Base-by-base conservation (phyloP, 1,140 invertebrate genomes). In the Gryon sp. region DNA sequence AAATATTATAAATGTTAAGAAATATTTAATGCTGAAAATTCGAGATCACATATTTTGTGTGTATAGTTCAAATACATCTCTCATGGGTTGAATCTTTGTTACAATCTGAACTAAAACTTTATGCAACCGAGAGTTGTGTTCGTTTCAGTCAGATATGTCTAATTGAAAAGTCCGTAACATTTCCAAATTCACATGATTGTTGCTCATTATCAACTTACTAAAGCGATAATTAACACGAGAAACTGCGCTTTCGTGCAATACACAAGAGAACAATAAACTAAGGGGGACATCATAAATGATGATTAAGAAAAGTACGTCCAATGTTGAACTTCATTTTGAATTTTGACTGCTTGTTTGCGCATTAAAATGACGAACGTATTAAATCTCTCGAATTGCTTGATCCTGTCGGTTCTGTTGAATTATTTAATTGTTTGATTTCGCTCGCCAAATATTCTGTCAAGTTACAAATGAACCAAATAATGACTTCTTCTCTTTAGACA, bases 161-260 rank as follows among this genome's bases (percentile, higher is more conserved):
- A 60, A 60, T 46, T 32, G 26, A 45, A 60, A 60, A 46, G 28
- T 19, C 43, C 8, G 19, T 30, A 38, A 48, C 28, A 48, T 48
- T 57, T 41, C 36, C 36, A 16, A 57, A 57, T 41, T n/a, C 11
- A 16, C 24, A 16, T 19, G 24, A 57, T 43, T 57, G 22, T 18
- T 32, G 57, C 32, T 62, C 57, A 62, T 62, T 62, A 48, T 62
- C 57, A 62, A 62, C 43, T 62, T 62, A 7, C 2, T 19, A 14
- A 7, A 15, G 12, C 11, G 43, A 62, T 62, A 62, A 62, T 62
- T 62, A 62, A 62, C 32, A 20, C 19, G 57, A 11, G 57, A 43
- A 14, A 32, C 11, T 6, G 24, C 41, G n/a, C n/a, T n/a, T n/a
- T 6, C 20, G 28, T n/a, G 20, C 19, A 32, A 45, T 45, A 28